Conservation (phyloP, 2,113 vertebrate genomes). For the Chloropsis hardwickii region DNA sequence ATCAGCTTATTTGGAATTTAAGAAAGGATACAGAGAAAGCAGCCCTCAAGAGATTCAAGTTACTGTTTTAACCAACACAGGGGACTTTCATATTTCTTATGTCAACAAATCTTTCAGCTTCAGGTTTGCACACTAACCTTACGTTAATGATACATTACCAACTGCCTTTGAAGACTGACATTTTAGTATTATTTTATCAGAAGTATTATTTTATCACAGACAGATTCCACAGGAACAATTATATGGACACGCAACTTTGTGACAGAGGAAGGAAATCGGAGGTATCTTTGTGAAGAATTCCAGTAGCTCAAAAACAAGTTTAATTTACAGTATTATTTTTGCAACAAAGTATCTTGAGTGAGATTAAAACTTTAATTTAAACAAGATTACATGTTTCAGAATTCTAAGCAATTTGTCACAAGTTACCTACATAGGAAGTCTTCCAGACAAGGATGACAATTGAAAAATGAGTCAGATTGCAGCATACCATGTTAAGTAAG, state of each 20-base stretch:
- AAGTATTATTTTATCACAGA: background rate
- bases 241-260: background rate
- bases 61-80: background rate
- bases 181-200: background rate
- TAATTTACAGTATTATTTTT: background rate
- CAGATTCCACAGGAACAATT: background rate
- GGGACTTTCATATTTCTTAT: background rate
- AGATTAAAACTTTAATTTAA: background rate
- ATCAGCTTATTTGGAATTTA: background rate
- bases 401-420: background rate
- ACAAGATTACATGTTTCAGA: background rate
- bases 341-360: background rate
- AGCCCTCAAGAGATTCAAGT: background rate
- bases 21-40: background rate
- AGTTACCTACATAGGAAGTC: background rate
- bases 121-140: background rate
- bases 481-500: background rate
- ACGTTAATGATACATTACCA: background rate
- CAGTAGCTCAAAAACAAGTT: background rate
- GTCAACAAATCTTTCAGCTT: background rate
- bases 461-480: background rate
- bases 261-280: background rate
- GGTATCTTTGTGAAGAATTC: background rate
- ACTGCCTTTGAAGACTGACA: background rate
- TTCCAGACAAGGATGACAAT: background rate